Evolutionary conservation across 2,888 invertebrate genomes (phyloP).

Genomic region (Caenorhabditis zanzibari): DNA sequence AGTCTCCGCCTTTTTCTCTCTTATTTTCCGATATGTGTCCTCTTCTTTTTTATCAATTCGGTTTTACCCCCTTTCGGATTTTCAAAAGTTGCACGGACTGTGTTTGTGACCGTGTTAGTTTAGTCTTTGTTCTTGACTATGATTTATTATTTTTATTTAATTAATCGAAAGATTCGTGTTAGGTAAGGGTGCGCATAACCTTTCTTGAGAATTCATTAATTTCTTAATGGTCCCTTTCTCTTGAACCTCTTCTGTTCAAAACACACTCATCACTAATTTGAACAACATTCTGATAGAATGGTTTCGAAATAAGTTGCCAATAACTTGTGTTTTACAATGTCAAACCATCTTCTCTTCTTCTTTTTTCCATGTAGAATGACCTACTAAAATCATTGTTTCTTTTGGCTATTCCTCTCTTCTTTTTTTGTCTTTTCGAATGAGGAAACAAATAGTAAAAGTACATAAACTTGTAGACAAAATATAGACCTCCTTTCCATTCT

Average conservation of each 20-base stretch:
- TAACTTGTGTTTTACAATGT: neutral
- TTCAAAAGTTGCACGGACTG: conserved; percentile 47
- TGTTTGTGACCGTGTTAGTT: conserved; percentile 19
- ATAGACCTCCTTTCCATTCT: neutral
- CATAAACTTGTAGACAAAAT: conserved; percentile 17
- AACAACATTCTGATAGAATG: neutral
- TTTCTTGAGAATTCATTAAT: too few species aligned
- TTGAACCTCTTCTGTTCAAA: neutral
- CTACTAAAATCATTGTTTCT: conserved; percentile 44
- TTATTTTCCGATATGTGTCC: neutral
- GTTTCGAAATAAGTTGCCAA: conserved; percentile 22
- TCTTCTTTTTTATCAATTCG: conserved; percentile 17
- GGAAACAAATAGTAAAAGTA: conserved; percentile 10
- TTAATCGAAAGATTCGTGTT: neutral
- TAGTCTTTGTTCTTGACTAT: conserved; percentile 44
- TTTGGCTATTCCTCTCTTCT: conserved; percentile 28
- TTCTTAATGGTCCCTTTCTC: neutral
- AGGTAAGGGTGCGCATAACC: too few species aligned
- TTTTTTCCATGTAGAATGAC: conserved; percentile 31
- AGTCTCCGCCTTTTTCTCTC: neutral
- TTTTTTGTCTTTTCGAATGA: neutral
- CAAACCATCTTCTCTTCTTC: conserved; percentile 10
- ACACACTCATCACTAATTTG: neutral
- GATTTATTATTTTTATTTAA: neutral
- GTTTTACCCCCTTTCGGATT: conserved; percentile 19